Evolutionary conservation across 2,797 vertebrate species (phyloP).

Genomic region (Channa striata): DNA sequence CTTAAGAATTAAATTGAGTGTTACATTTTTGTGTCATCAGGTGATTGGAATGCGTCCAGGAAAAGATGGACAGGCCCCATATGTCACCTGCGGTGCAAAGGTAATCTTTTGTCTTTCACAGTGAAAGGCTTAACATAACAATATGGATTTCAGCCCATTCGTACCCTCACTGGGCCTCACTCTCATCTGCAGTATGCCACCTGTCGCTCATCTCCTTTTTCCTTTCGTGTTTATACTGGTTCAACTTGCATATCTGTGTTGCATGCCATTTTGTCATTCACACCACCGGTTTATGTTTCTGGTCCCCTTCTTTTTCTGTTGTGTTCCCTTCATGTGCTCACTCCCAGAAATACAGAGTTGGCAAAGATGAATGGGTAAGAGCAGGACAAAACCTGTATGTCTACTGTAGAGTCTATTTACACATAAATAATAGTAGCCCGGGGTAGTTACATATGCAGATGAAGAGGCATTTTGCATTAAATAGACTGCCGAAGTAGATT

Average conservation of each 20-base stretch:
- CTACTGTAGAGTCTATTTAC: slow-evolving; percentile 35
- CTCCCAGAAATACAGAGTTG: slow-evolving; percentile 82
- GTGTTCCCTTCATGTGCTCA: slow-evolving; percentile 44
- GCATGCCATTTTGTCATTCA: slow-evolving; percentile 45
- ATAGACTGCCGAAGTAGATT: slow-evolving; percentile 1
- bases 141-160: slow-evolving; percentile 46
- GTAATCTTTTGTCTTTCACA: slow-evolving; percentile 73
- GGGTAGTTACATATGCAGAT: neutral
- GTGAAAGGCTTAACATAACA: slow-evolving; percentile 29
- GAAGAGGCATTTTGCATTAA: slow-evolving; percentile 13
- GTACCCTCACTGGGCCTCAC: slow-evolving; percentile 17
- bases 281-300: slow-evolving; percentile 36
- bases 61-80: slow-evolving; percentile 72
- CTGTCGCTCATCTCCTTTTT: slow-evolving; percentile 13
- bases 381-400: slow-evolving; percentile 23
- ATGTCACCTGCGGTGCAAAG: slow-evolving; percentile 84
- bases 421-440: slow-evolving; percentile 11
- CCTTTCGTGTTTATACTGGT: slow-evolving; percentile 26
- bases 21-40: slow-evolving; percentile 65
- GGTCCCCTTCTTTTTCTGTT: slow-evolving; percentile 20
- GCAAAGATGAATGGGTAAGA: slow-evolving; percentile 86
- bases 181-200: slow-evolving; percentile 33
- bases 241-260: slow-evolving; percentile 38
- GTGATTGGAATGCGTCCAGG: slow-evolving; percentile 84
- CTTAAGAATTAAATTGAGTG: slow-evolving; percentile 13